Conservation (phyloP, 2,888 invertebrate species). For the Hemaris fuciformis region DNA sequence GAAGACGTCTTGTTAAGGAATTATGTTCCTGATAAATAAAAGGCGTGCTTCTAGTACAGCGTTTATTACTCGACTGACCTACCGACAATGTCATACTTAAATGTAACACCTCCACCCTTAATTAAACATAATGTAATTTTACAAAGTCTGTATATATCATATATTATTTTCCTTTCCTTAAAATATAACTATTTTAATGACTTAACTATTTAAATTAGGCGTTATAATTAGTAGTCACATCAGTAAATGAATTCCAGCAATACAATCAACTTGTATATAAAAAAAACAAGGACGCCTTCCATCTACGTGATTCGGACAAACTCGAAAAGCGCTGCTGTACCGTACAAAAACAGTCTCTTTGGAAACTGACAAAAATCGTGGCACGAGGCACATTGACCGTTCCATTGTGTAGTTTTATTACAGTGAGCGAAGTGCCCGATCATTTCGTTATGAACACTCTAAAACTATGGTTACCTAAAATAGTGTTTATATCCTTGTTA, state of each 20-base stretch:
- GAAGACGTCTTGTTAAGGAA: no score
- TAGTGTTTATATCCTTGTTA: constrained; percentile 44
- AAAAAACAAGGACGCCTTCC: constrained; percentile 23
- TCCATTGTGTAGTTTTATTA: constrained; percentile 68
- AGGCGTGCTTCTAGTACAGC: no score
- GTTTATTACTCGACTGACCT: no score
- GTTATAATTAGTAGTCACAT: not conserved
- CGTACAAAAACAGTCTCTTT: constrained; percentile 49
- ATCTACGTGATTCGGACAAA: constrained; percentile 52
- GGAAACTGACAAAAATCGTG: constrained; percentile 60
- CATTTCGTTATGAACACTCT: constrained; percentile 40
- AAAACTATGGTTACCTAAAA: constrained; percentile 20
- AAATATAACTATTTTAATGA: no score
- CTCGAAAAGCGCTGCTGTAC: constrained; percentile 29
- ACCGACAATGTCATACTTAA: no score
- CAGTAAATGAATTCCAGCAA: constrained; percentile 8
- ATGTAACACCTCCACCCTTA: no score
- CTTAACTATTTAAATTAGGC: not conserved
- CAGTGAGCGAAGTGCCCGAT: constrained; percentile 46
- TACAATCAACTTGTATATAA: constrained; percentile 10
- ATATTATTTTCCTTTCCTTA: no score
- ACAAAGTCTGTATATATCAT: no score
- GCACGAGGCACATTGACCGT: constrained; percentile 76
- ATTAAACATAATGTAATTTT: no score
- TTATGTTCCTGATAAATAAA: no score